Base-by-base conservation (phyloP, 30 jellyfish, hydroid and myxozoan species). In the Nemopilema nomurai region DNA sequence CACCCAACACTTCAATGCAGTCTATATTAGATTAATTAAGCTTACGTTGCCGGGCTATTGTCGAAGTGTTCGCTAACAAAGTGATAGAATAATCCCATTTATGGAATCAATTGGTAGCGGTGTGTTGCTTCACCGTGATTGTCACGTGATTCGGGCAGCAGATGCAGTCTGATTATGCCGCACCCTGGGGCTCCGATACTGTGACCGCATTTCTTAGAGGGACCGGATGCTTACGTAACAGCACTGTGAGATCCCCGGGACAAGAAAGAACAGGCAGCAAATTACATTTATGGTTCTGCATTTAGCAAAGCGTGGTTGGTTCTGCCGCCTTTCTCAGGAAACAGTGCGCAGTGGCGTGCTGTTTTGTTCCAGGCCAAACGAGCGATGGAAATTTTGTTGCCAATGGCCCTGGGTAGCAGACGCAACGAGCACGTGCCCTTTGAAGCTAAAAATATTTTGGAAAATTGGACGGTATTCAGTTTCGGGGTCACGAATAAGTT, bases 1-100 rank as follows among this genome's bases (percentile, higher is more conserved):
- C 31, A 1, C 16, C 41, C 23, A 65, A 63, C 62, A 28, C 18
- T 13, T 68, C 81, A 28, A 63, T 80, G 81, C 17, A 16, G 17
- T 1, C 0, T 23, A 57, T 29, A 80, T 51, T 31, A 66, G 89
- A 80, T 80, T 80, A 67, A 80, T 80, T 66, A 80, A 63, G 89
- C 28, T 80, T 80, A 80, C 30, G 79, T 62, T 65, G 89, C 89
- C 13, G 28, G 67, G 62, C 75, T 67, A 80, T 80, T 80, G 81
- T 65, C 24, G 24, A 18, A 8, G 20, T 78, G 63, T 9, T 57
- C 16, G 27, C 57, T 24, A 65, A 41, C 74, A 80, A 80, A 0
- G 18, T 69, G 13, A 0, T 3, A 17, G 69, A 24, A 13, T 80
- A 80, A 66, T 80, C 89, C 18, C 23, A 32, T 80, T 80, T 67